phyloP scores from a whole-genome alignment of 2,888 invertebrate species.

The Trypoxylon attenuatum region DNA sequence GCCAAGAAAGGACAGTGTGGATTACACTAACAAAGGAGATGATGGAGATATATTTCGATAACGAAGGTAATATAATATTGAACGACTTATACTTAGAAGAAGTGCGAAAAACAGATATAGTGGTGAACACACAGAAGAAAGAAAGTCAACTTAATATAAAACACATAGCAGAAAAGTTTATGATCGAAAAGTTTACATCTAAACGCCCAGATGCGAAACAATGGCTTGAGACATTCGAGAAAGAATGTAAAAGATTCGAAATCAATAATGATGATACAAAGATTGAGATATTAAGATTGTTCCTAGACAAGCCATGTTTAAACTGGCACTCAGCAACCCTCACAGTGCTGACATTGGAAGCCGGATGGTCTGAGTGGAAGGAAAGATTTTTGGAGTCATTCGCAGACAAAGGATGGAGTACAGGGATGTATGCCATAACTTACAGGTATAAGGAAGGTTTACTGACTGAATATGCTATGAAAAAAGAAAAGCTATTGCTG shows the following conservation, averaged over 20 bases:
- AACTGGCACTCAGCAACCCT: conserved; percentile 17
- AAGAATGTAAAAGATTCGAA: conserved; percentile 17
- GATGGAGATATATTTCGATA: conserved; percentile 5
- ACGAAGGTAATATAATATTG: conserved; percentile 19
- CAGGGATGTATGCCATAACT: conserved; percentile 43
- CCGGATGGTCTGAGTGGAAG: conserved; percentile 54
- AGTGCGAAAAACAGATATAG: background rate
- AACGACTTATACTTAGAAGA: conserved; percentile 7
- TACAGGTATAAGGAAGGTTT: conserved; percentile 54
- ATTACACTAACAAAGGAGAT: conserved; percentile 8
- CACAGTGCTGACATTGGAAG: conserved; percentile 31
- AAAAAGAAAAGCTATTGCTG: conserved; percentile 49
- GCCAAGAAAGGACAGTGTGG: conserved; percentile 8
- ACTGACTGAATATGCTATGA: conserved; percentile 53
- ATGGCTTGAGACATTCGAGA: conserved; percentile 19
- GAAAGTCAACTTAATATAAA: conserved; percentile 17
- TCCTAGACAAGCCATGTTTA: conserved; percentile 7
- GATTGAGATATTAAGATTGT: conserved; percentile 13
- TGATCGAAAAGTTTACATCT: conserved; percentile 8
- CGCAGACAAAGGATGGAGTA: conserved; percentile 55
- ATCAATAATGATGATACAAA: conserved; percentile 14
- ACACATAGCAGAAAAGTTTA: conserved; percentile 12
- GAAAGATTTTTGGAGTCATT: conserved; percentile 51
- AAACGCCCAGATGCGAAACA: conserved; percentile 9
- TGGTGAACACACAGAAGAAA: too few species aligned